Base-by-base conservation (phyloP, 2,113 vertebrate genomes). In the Sapajus apella region DNA sequence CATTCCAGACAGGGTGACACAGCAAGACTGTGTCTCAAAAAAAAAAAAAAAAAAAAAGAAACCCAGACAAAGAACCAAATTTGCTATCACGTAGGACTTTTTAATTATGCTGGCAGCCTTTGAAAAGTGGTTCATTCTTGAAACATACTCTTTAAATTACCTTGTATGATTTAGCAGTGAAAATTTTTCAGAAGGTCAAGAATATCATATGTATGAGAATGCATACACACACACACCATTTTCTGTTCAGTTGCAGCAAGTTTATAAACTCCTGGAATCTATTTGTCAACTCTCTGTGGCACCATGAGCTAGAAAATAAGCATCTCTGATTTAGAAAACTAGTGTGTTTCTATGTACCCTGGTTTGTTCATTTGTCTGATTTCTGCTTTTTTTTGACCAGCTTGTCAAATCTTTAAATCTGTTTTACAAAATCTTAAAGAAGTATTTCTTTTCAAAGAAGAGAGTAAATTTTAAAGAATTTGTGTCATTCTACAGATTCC, bases 361-460 rank as follows among this genome's bases (percentile, higher is more conserved):
- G 50, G 11, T 79, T 77, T 50, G 32, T 73, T 91, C 12, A 35
- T 80, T 85, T 80, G 16, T 16, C 8, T 77, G 27, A 14, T 7
- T 30, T 52, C 52, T 52, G 20, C 30, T 47, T 77, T 56, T 68
- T 66, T 86, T 25, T 21, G 16, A 87, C 47, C 50, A 75, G 55
- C 6, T 73, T n/a, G 12, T 73, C 20, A 75, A 77, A 87, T 73
- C 23, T 92, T 76, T 91, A 84, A 96, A 72, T 84, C 8, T 73
- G 14, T 45, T 94, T 94, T 87, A 79, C 37, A 27, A 92, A 87
- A 90, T 94, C n/a, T 50, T 77, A 61, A 64, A 70, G 95, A 80
- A 56, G 52, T 55, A 80, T 88, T 94, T 81, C 10, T 14, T 96
- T 92, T 90, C 37, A 92, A 90, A 87, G 12, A 64, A 77, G 37